Base-by-base conservation (phyloP, 2,888 invertebrate genomes). In the Parthenolecanium corni region DNA sequence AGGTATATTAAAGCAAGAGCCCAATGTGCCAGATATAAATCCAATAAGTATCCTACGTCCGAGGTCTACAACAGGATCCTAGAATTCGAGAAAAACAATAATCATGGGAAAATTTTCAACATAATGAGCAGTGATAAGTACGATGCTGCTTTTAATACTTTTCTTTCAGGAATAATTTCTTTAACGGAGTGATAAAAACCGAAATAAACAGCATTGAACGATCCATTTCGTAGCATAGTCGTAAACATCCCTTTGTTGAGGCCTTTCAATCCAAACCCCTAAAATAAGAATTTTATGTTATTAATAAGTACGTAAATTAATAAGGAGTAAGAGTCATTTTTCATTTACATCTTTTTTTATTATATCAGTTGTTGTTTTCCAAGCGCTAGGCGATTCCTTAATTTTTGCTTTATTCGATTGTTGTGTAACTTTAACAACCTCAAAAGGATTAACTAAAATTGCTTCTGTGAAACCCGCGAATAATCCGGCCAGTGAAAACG, bases 141-240 rank as follows among this genome's bases (percentile, higher is more conserved):
- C n/a, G n/a, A 12, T 20, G 42, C 1, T 56, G 6, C 14, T 11
- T 24, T 47, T 70, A 72, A 72, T 70, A 83, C 84, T 74, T 83
- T 73, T 71, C 78, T 79, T 70, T 81, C 81, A 12, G 86, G 85
- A 61, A 86, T 71, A 68, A 75, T 76, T 53, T 83, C 85, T 75
- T 89, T 93, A 1, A 92, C 84, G 67, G 89, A 89, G 75, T 94
- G 91, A 74, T 95, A 95, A 73, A 94, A 89, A 38, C 95, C 92
- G 72, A 96, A 94, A 74, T 95, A 96, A 53, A 93, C 80, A 82
- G 87, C 88, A 73, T 95, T 96, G 73, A 93, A 95, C 4, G 88
- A 78, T 0, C 90, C 92, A 77, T 94, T 92, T 68, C 95, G 80
- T 6, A 85, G 84, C 70, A 94, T 82, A 1, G 94, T 95, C 0